Evolutionary conservation across 2,797 vertebrate species (phyloP), one percentile per base, ranked within the genome.

Genomic region (Acipenser ruthenus): DNA sequence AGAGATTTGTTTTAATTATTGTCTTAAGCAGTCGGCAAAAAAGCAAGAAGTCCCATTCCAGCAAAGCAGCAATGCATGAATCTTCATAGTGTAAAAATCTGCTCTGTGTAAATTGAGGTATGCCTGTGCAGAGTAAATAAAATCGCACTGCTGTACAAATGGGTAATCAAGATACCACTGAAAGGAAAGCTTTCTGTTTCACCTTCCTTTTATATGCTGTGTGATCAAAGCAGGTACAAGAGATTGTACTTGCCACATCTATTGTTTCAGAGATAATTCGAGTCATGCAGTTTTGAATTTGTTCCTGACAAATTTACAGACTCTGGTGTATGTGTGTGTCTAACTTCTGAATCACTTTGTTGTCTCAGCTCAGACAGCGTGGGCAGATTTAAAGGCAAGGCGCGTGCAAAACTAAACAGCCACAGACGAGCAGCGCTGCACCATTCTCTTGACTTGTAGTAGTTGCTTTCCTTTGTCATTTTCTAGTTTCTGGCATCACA

Each of bases 201-300:
- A 13, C 64, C 60, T 53, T 47, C 50, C 37, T 62, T 12, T 65
- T 53, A 8, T 53, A 12, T 18, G 52, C 7, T 50, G 11, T 51
- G 5, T 56, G 64, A 64, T 70, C 65, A 70, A 70, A 70, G 65
- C 12, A 18, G 47, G 2, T 15, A 50, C 58, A 7, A 13, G 47
- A 9, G 10, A 47, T 13, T 56, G 49, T 53, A 47, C 64, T 49
- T 63, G 48, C 60, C 50, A 18, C 60, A 62, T 49, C 11, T n/a
- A 18, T 50, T 50, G 52, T 66, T 58, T 62, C 49, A 37, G 61
- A 51, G 65, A 67, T 63, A 62, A 67, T 50, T 52, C 13, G 10
- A 49, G 23, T 49, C 51, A 49, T 58, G 37, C 10, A 15, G 37
- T n/a, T 37, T 37, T 48, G 37, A 51, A 50, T 61, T 61, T 9